These are phyloP conservation scores for Smithornis capensis DNA, from an alignment of 2,113 vertebrate species.

Conservation along the genomic window DNA sequence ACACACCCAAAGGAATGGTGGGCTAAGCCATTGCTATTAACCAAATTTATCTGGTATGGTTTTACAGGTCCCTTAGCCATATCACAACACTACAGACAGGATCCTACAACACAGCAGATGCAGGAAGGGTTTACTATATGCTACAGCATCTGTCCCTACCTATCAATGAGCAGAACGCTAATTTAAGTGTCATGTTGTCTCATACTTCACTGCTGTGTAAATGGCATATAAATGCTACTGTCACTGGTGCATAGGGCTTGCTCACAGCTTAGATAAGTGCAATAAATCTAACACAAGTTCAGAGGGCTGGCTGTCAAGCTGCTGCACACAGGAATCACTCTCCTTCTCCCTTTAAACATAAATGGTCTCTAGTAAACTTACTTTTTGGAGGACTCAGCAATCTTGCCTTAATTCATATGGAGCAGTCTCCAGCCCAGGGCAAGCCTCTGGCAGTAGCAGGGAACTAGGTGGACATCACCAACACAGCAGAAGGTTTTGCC, in stretches of 20 bases:
- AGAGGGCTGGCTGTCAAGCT: not conserved
- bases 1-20: not conserved
- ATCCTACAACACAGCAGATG: not conserved
- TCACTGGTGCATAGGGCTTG: not conserved
- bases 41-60: not conserved
- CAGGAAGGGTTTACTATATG: not conserved
- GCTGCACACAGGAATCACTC: not conserved
- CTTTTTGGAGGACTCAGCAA: not conserved
- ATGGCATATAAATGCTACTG: not conserved
- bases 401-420: not conserved
- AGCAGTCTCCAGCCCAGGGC: not conserved
- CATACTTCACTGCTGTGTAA: not conserved
- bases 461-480: not conserved
- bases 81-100: not conserved
- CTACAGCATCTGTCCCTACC: not conserved
- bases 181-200: not conserved
- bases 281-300: not conserved
- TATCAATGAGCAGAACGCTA: not conserved
- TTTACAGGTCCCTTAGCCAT: not conserved
- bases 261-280: not conserved
- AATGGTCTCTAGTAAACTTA: not conserved
- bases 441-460: not conserved
- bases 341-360: not conserved
- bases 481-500: not conserved
- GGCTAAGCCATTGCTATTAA: not conserved